Evolutionary conservation across 2,888 invertebrate species (phyloP), one percentile per base, ranked within the genome.

Genomic region (Microctonus aethiopoides): DNA sequence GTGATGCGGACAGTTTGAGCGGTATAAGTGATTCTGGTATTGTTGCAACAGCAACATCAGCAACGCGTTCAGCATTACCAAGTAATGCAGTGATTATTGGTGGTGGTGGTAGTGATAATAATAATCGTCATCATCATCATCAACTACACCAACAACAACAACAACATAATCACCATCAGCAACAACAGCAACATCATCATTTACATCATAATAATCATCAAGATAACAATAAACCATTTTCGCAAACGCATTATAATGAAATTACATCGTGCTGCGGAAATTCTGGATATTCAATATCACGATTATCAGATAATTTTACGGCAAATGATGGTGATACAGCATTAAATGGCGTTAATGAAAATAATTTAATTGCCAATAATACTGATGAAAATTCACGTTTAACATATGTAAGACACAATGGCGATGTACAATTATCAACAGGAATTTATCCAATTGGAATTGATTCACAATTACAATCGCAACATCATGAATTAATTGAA

Each of bases 211-310:
- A 5, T 5, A 5, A 46, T n/a, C 16, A 60, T 11, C 60, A 41
- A n/a, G 60, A 60, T 13, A 16, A 22, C 9, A 59, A 32, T 36
- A 62, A 62, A 29, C 51, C 52, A 36, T 67, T 52, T 52, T n/a
- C 54, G 36, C 46, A 46, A 20, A 24, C 60, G 1, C 67, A 67
- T 51, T 67, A 62, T 54, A 56, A 68, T n/a, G 54, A 54, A 5
- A 52, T 20, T 46, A 16, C 16, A 16, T 46, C 63, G 36, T 63
- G 63, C 52, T 32, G 51, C 29, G 34, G 61, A 16, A 26, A 61
- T n/a, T 52, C 52, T 2, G 22, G 29, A 89, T 89, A 84, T 89
- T 89, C 80, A 88, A 88, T 71, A 89, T 89, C 84, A 83, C 85
- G 67, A 80, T 65, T 56, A n/a, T n/a, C 62, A 29, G 65, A 65